Base-by-base conservation (phyloP, 2,888 invertebrate species). In the Hofmannophila pseudospretella region DNA sequence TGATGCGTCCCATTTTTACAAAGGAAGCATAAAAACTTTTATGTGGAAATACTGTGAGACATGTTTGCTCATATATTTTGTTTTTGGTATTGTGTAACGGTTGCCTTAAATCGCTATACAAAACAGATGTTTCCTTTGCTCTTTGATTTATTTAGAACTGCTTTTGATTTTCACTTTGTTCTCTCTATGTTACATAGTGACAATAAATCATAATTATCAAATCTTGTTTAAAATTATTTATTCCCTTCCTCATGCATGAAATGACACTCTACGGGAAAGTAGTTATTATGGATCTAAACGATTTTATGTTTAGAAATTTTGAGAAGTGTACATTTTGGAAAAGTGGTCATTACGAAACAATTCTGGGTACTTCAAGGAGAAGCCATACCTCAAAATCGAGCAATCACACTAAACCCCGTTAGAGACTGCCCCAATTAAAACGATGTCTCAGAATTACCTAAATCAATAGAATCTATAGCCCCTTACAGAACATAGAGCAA, bases 1-100 rank as follows among this genome's bases (percentile, higher is more conserved):
- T 62, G 57, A 71, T 65, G 60, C 60, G 67, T 62, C 51, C 67
- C 51, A 63, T 66, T 67, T 69, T 69, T 64, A 57, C 44, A 43
- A 64, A 49, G 70, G 70, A 70, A 74, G 55, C 53, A 67, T 70
- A 67, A 72, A 70, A 69, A 47, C 57, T 65, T 67, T 66, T 63
- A 61, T 65, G 56, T 58, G 58, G 54, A 63, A 58, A 51, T 51
- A 42, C 46, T 47, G 52, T 58, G 57, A 51, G 53, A 60, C 57
- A 65, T 63, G 52, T 61, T 59, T 47, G 52, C 45, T 39, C 54
- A 51, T 64, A 61, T 56, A 62, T 66, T 64, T 55, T 60, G 45
- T 64, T 55, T 60, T 45, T 64, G 47, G 45, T 53, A 63, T 68
- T 68, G 54, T 63, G 60, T 16, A 67, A 68, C 64, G 52, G 60